Conservation (phyloP, 2,113 vertebrate species). For the Ibidorhyncha struthersii region DNA sequence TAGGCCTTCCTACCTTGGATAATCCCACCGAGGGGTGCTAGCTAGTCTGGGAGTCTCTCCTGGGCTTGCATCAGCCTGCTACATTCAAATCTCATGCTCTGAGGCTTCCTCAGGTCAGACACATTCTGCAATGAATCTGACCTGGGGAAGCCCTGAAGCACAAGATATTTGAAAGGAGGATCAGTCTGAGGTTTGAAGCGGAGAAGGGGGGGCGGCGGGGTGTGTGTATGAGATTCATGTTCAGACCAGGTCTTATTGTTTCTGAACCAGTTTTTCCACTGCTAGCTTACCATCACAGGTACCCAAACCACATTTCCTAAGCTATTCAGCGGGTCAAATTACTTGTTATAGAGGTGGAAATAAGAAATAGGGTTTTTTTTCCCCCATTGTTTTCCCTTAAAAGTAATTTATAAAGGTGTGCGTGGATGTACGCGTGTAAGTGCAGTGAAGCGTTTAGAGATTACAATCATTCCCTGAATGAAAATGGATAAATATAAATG, state of each 20-base stretch:
- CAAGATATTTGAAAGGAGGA: constrained; percentile 72
- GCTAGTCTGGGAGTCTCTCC: constrained; percentile 53
- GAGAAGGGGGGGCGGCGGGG: constrained; percentile 11
- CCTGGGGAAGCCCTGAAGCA: constrained; percentile 73
- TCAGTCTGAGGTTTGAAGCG: constrained; percentile 65
- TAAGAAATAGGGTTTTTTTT: background rate
- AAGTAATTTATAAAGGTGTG: constrained; percentile 56
- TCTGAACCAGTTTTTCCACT: constrained; percentile 73
- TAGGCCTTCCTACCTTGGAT: constrained; percentile 57
- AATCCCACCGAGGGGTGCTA: constrained; percentile 58
- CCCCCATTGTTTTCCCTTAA: constrained; percentile 52
- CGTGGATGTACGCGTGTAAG: background rate
- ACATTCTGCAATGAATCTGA: constrained; percentile 71
- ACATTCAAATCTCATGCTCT: constrained; percentile 71
- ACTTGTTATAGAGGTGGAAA: constrained; percentile 39
- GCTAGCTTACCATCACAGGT: constrained; percentile 40
- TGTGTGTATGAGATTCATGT: constrained; percentile 55
- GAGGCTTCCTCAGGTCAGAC: constrained; percentile 73
- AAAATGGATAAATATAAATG: constrained; percentile 65
- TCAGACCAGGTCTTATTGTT: constrained; percentile 70
- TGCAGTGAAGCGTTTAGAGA: constrained; percentile 64
- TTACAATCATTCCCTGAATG: constrained; percentile 24
- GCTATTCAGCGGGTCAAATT: constrained; percentile 60
- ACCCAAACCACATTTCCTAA: constrained; percentile 57
- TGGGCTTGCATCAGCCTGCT: constrained; percentile 66